Base-by-base conservation (phyloP, 2,113 vertebrate species). In the Myotis davidii region DNA sequence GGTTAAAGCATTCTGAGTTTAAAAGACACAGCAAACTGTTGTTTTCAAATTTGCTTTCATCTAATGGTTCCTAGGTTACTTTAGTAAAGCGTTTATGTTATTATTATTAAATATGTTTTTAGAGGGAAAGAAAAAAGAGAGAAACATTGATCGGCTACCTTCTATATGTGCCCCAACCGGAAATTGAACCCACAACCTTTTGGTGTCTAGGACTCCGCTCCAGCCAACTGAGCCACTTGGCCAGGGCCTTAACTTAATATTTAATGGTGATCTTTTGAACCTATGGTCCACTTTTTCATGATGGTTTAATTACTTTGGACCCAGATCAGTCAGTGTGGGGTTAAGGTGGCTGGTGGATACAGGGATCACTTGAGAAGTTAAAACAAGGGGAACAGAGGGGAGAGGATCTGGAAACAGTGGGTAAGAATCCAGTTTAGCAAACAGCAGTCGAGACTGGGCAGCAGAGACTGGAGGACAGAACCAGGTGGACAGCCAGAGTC, bases 221-320 rank as follows among this genome's bases (percentile, higher is more conserved):
- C 61, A 64, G 11, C 61, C 61, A 64, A 32, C 11, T 64, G 61
- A 64, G 13, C 61, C 61, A 14, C 59, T 29, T 29, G 23, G 56
- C 74, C 37, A 48, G 81, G n/a, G 79, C 81, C 72, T 93, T 94
- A 20, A 20, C 88, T 76, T 88, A 67, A 65, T 95, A 34, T 59
- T 72, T 65, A 91, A 34, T n/a, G n/a, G 10, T 50, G 42, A 50
- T 74, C 50, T 81, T 95, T 88, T 88, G 50, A 86, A 76, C n/a
- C 37, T 65, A 7, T 90, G 56, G n/a, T 61, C 52, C 32, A 81
- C 9, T 91, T 88, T 90, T 89, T 34, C 32, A 48, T 56, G 85
- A 76, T 29, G 73, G 56, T 42, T 86, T 67, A 18, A 48, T 91
- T 82, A 72, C n/a, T 83, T 94, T 90, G 59, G 29, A 93, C 13